Percentiles rank a stretch among this genome's conserved stretches.
phyloP scores from a whole-genome alignment of 1,140 invertebrate genomes.

The Leptinotarsa texana region DNA sequence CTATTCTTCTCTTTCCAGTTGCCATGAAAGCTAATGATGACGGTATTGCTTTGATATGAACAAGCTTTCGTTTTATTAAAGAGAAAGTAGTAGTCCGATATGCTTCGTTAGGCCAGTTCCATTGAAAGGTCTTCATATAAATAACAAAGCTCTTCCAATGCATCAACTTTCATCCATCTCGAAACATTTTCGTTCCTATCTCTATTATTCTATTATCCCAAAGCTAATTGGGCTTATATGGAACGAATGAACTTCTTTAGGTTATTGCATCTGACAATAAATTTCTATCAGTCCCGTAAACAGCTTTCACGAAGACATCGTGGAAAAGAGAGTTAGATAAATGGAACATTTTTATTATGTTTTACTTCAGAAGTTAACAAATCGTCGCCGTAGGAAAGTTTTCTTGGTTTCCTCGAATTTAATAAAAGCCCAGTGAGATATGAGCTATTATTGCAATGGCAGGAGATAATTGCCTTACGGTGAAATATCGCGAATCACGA shows the following conservation, averaged over 20 bases:
- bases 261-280: slow-evolving; percentile 17
- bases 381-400: slow-evolving; percentile 11
- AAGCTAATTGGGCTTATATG: slow-evolving; percentile 1
- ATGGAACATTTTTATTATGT: slow-evolving; percentile 18
- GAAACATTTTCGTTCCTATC: not conserved
- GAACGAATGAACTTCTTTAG: slow-evolving; percentile 1
- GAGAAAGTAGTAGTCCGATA: no score
- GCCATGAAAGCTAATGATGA: no score
- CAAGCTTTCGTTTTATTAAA: no score
- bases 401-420: slow-evolving; percentile 21
- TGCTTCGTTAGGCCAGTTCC: no score
- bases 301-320: slow-evolving; percentile 24
- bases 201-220: slow-evolving; percentile 13
- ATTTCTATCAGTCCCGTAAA: slow-evolving; percentile 14
- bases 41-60: no score
- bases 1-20: no score
- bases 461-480: slow-evolving; percentile 16
- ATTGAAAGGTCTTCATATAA: not conserved
- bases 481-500: not conserved
- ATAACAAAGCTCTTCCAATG: not conserved
- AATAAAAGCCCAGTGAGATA: slow-evolving; percentile 14
- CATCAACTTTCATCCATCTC: not conserved
- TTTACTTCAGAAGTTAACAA: slow-evolving; percentile 18
- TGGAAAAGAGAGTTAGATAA: slow-evolving; percentile 20
- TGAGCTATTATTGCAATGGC: slow-evolving; percentile 4